Evolutionary conservation across 2,888 invertebrate genomes (phyloP), one percentile per base, ranked within the genome.

Genomic region (Heliconius ethilla): DNA sequence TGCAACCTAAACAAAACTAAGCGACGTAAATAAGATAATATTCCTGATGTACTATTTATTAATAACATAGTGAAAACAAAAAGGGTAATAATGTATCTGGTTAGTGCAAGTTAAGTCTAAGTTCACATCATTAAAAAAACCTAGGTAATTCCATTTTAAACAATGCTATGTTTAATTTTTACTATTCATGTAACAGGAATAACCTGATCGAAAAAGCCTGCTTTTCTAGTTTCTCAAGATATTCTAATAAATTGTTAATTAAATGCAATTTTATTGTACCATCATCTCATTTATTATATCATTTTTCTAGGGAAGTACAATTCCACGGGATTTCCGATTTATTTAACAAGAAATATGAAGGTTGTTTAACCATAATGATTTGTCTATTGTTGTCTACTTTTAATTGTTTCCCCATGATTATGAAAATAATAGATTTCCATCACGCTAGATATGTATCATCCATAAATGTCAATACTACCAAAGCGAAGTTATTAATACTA

Each of bases 301-400:
- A 82, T 87, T 90, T 92, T 91, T 89, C 86, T 86, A 85, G 89
- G 88, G 92, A 91, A 87, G 89, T 89, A 91, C 90, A 90, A 90
- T 85, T 83, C 69, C 73, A 87, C 85, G 92, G 93, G 88, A 92
- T 93, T 93, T 93, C 93, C 94, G 91, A 92, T 91, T 92, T 90
- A 89, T 89, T 90, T 87, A 88, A 83, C 79, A 85, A 86, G 85
- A 85, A 86, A 87, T 86, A 27, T 75, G 55, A 40, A 15, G 18
- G 18, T 63, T 40, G 85, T 85, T 81, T 82, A 81, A 85, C 83
- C 84, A 83, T 84, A 86, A 84, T 83, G 85, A 83, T 83, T 86
- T 86, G 85, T 88, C 88, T 89, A 89, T 92, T 91, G 89, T 92
- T 91, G 88, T 90, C 84, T 86, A 79, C 82, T 79, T 81, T 83